phyloP scores from a whole-genome alignment of 2,888 invertebrate species.

The Zelleria hepariella region DNA sequence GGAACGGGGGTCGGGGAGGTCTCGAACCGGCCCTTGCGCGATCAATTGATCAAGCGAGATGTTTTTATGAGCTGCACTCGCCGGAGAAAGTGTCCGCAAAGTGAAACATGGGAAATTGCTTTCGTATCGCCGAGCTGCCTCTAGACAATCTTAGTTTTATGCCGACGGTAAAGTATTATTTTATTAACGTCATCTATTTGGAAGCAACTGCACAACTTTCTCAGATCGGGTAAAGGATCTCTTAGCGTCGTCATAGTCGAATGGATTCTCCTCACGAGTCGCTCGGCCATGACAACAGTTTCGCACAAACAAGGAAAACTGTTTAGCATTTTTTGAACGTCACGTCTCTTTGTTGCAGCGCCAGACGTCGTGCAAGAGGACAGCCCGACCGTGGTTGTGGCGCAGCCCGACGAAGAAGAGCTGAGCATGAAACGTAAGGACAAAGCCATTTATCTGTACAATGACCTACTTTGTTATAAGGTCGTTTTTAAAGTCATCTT shows the following conservation, averaged over 20 bases:
- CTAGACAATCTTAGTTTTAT: not conserved
- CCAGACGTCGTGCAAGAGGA: conserved; percentile 80
- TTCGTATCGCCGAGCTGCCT: conserved; percentile 11
- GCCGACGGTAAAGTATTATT: not conserved
- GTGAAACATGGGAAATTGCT: conserved; percentile 8
- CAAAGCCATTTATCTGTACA: not conserved
- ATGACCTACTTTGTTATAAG: not conserved
- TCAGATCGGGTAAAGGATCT: not conserved
- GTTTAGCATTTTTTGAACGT: conserved; percentile 2
- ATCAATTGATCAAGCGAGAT: conserved; percentile 39
- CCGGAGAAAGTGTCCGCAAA: conserved; percentile 5
- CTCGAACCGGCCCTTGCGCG: conserved; percentile 29
- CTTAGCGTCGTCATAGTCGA: not conserved
- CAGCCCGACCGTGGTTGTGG: conserved; percentile 75
- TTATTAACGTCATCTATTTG: not conserved
- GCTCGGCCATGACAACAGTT: not conserved
- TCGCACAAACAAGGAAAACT: not conserved
- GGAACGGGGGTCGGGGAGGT: conserved; percentile 58
- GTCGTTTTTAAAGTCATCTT: not conserved
- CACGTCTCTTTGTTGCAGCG: conserved; percentile 69
- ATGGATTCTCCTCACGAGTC: not conserved
- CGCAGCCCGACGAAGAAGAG: conserved; percentile 77
- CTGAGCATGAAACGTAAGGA: conserved; percentile 85
- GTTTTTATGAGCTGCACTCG: conserved; percentile 10
- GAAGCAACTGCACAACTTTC: not conserved